These are phyloP conservation scores for Callinectes sapidus DNA, from an alignment of 2,888 invertebrate genomes.

Conservation along the genomic window DNA sequence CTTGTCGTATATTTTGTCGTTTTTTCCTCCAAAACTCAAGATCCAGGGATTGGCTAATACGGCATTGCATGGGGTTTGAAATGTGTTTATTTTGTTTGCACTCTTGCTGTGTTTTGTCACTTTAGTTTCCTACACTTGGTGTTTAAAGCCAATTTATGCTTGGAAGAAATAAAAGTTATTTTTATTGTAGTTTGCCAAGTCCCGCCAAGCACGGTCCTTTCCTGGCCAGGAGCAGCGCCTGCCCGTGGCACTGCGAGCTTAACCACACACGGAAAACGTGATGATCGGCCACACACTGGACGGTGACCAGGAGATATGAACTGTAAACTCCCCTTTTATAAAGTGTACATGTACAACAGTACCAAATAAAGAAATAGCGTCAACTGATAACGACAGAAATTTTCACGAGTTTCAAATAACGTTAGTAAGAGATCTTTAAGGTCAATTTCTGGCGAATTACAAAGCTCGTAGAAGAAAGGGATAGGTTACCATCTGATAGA, in stretches of 20 bases:
- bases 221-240: background rate
- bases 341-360: background rate
- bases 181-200: background rate
- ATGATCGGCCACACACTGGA: background rate
- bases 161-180: background rate
- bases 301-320: background rate
- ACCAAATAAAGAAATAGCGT: background rate
- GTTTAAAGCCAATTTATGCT: background rate
- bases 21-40: background rate
- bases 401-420: background rate
- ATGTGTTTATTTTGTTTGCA: background rate
- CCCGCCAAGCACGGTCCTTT: background rate
- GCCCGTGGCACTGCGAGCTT: background rate
- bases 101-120: background rate
- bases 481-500: constrained; percentile 8
- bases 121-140: background rate
- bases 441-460: background rate
- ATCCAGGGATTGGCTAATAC: background rate
- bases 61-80: background rate
- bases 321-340: constrained; percentile 8
- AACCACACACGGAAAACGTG: constrained; percentile 17
- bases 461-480: background rate
- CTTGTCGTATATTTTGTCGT: background rate
- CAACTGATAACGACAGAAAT: constrained; percentile 10
- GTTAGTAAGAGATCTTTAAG: background rate